phyloP scores from a whole-genome alignment of 2,797 vertebrate genomes.

The Schizopygopsis malacanthus region DNA sequence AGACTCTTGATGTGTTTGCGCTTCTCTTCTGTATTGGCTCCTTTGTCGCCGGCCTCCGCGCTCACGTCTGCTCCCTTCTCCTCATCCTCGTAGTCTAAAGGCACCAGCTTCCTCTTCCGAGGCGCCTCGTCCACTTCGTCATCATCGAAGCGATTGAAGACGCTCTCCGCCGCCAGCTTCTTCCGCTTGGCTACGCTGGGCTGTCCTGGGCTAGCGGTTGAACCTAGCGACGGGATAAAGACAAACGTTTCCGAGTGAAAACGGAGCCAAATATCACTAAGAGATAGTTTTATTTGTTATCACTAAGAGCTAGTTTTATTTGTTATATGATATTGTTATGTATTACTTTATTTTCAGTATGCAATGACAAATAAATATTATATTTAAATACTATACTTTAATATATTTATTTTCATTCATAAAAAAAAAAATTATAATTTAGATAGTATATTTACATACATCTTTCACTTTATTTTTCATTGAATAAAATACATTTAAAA shows the following conservation, averaged over 20 bases:
- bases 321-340: background rate
- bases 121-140: conserved; percentile 95
- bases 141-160: conserved; percentile 97
- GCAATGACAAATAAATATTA: background rate
- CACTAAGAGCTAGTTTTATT: too few relatives aligned
- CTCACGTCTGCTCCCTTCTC: conserved; percentile 84
- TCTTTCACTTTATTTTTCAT: background rate
- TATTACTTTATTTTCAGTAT: background rate
- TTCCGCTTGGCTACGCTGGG: conserved; percentile 91
- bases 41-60: conserved; percentile 81
- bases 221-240: conserved; percentile 71
- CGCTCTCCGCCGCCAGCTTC: conserved; percentile 97
- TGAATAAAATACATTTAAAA: too few relatives aligned
- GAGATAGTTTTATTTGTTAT: too few relatives aligned
- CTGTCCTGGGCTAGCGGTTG: conserved; percentile 93
- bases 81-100: conserved; percentile 96
- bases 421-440: too few relatives aligned
- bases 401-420: background rate
- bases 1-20: conserved; percentile 98
- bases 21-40: conserved; percentile 94
- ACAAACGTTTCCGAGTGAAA: background rate
- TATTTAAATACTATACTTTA: background rate
- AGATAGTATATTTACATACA: background rate
- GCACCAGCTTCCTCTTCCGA: conserved; percentile 95
- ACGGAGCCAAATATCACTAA: background rate